Evolutionary conservation across 1,140 invertebrate genomes (phyloP).

Genomic region (Epicauta chinensis): DNA sequence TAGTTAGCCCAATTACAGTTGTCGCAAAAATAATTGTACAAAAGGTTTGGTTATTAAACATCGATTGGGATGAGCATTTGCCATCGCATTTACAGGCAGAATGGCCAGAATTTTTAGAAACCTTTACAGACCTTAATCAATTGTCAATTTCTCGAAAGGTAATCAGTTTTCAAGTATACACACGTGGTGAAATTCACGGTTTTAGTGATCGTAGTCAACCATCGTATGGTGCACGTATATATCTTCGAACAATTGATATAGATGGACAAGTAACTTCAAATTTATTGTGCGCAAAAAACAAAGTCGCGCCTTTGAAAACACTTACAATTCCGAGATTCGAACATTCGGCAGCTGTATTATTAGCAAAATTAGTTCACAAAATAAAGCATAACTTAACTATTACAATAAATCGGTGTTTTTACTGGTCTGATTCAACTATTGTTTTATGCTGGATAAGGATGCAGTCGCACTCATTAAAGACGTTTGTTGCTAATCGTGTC

Average conservation of each 20-base stretch:
- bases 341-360: not conserved
- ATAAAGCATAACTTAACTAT: not conserved
- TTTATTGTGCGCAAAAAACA: not conserved
- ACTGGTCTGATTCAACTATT: conserved; percentile 1
- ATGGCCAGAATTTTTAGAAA: too few species aligned
- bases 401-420: not conserved
- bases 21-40: conserved; percentile 1
- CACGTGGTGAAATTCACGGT: conserved; percentile 24
- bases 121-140: too few species aligned
- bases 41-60: not conserved
- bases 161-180: not conserved
- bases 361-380: not conserved
- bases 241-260: conserved; percentile 21
- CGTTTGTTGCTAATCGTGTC: not conserved
- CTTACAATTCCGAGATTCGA: not conserved
- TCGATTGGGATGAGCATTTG: not conserved
- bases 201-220: conserved; percentile 38
- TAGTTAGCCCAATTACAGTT: not conserved
- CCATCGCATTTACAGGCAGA: too few species aligned
- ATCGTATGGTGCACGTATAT: conserved; percentile 40
- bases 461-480: not conserved
- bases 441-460: not conserved
- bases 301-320: not conserved
- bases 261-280: not conserved
- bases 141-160: conserved; percentile 17